Conservation (phyloP, 2,888 invertebrate genomes). For the Gymnocheta viridis region DNA sequence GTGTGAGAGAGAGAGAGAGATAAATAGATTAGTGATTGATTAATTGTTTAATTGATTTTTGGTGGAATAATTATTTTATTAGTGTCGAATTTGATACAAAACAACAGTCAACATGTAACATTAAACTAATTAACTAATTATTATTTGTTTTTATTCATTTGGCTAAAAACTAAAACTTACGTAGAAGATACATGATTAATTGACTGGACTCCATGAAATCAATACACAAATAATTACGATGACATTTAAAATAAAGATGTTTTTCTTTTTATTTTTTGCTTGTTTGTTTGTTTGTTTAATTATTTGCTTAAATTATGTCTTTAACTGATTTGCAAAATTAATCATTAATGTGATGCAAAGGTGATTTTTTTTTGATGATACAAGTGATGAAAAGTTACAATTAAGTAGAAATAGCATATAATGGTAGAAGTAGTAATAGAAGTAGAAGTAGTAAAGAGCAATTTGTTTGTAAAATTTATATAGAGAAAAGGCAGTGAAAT, state of each 20-base stretch:
- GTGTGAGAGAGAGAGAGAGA: conserved; percentile 18
- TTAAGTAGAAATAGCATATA: conserved; percentile 24
- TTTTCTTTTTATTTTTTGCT: conserved; percentile 11
- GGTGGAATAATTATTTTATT: conserved; percentile 22
- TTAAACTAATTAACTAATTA: conserved; percentile 51
- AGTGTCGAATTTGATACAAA: conserved; percentile 51
- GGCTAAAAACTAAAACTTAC: conserved; percentile 65
- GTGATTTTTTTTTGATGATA: conserved; percentile 46
- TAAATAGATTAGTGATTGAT: conserved; percentile 57
- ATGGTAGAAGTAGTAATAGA: not conserved
- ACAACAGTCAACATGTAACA: conserved; percentile 49
- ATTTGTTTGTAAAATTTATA: conserved; percentile 17
- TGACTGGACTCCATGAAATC: conserved; percentile 64
- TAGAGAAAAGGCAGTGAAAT: conserved; percentile 34
- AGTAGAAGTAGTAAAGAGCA: not conserved
- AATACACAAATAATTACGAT: conserved; percentile 54
- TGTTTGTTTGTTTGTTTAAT: not conserved
- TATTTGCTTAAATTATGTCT: conserved; percentile 32
- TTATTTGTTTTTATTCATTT: conserved; percentile 21
- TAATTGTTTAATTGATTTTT: conserved; percentile 23
- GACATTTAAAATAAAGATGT: conserved; percentile 33
- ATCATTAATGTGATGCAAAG: conserved; percentile 27
- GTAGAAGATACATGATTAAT: conserved; percentile 61
- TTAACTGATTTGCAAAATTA: conserved; percentile 36
- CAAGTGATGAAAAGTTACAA: conserved; percentile 15